Evolutionary conservation across 2,113 vertebrate species (phyloP).

Genomic region (Haemorhous mexicanus): DNA sequence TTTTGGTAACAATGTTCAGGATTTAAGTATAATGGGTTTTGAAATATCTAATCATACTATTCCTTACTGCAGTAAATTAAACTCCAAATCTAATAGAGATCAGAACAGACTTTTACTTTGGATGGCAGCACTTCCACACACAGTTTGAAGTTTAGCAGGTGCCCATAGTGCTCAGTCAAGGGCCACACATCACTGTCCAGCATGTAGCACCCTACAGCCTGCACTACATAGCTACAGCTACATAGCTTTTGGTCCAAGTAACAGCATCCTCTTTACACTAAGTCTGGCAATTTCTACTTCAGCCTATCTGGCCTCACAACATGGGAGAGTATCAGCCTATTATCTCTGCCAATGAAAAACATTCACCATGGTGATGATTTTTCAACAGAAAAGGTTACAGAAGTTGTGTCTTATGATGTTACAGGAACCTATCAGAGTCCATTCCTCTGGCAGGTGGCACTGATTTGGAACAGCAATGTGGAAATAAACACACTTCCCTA

Average conservation of each 20-base stretch:
- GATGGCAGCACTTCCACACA: not conserved
- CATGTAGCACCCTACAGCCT: not conserved
- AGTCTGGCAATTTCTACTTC: not conserved
- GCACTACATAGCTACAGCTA: not conserved
- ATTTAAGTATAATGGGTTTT: not conserved
- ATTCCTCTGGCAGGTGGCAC: not conserved
- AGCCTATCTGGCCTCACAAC: not conserved
- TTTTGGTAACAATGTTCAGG: not conserved
- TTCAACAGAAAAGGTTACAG: not conserved
- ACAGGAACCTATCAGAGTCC: not conserved
- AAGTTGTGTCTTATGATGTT: not conserved
- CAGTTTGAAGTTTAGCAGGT: not conserved
- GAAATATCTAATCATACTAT: not conserved
- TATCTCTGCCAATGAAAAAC: not conserved
- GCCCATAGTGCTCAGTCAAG: not conserved
- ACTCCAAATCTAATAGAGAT: not conserved
- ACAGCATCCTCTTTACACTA: not conserved
- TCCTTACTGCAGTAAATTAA: not conserved
- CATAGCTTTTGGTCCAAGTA: not conserved
- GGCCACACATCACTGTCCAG: not conserved
- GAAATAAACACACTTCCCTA: not conserved
- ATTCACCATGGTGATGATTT: not conserved
- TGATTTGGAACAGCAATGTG: not conserved
- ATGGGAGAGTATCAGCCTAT: not conserved
- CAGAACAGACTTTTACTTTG: not conserved